Percentiles rank a stretch among this genome's conserved stretches.
phyloP scores from a whole-genome alignment of 2,113 vertebrate genomes.

The Siphamia tubifer region DNA sequence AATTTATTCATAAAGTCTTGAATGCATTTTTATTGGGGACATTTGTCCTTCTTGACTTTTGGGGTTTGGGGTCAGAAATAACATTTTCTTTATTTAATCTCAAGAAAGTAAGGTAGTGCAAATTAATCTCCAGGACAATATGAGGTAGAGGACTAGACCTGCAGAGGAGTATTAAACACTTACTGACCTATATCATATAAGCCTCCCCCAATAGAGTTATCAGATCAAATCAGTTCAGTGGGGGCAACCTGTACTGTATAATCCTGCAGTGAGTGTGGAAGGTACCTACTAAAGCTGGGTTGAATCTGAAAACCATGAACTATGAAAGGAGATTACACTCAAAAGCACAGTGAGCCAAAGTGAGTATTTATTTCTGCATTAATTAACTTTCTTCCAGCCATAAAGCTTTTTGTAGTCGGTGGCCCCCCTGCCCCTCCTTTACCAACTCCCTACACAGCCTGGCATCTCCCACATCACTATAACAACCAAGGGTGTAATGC shows the following conservation, averaged over 20 bases:
- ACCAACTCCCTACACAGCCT: constrained; percentile 64
- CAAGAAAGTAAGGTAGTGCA: no score
- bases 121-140: no score
- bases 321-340: constrained; percentile 17
- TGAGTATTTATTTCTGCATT: constrained; percentile 71
- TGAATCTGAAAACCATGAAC: constrained; percentile 10
- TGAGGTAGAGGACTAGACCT: constrained; percentile 19
- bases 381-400: constrained; percentile 71
- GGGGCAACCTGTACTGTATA: not conserved
- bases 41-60: not conserved
- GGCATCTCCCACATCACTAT: constrained; percentile 80
- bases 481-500: constrained; percentile 76
- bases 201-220: not conserved
- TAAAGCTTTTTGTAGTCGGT: constrained; percentile 66
- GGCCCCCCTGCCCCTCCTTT: constrained; percentile 36
- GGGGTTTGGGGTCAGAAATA: no score
- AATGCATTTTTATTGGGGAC: not conserved
- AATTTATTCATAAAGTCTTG: not conserved
- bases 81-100: no score
- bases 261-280: not conserved
- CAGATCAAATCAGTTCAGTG: not conserved
- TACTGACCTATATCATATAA: not conserved
- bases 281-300: not conserved
- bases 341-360: constrained; percentile 40
- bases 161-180: not conserved